Base-by-base conservation (phyloP, 37 sponge, comb jelly and placozoan species). In the Lycopodina hypogea region DNA sequence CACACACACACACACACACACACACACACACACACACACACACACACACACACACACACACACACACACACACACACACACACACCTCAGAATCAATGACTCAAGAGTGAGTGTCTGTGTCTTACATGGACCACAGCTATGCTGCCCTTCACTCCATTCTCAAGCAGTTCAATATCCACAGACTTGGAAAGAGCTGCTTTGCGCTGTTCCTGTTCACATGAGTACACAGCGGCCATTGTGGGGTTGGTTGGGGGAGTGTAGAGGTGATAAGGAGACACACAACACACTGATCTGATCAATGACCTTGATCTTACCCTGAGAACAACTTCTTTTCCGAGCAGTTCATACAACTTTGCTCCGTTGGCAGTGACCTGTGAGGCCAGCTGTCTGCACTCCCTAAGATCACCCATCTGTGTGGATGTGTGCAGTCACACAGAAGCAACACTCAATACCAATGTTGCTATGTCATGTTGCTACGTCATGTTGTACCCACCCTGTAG, bases 301-400 rank as follows among this genome's bases (percentile, higher is more conserved):
- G 22, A 41, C 21, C 45, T 70, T 48, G 9, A 41, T 38, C 79
- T 75, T 57, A 90, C 94, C 61, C 92, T 84, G 53, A 98, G 71
- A 9, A 93, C 96, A 22, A 91, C 85, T 80, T 98, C 99, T 26
- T 80, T 81, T 1, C 93, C 88, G 39, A 98, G 80, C 66, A 98
- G 82, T 41, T 93, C 96, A 73, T 92, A 92, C 56, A 98, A 74
- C 57, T 76, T 89, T 21, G 99, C 94, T 70, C 99, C 99, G 34
- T 75, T 77, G 33, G 85, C 72, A 12, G 99, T 98, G 29, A 98
- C 90, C 53, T 98, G 92, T 14, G 96, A 90, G 0, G 99, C 96
- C 23, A 98, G 69, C 85, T 98, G 94, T 58, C 99, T 71, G 45
- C 90, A 90, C 30, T 81, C 79, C 69, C 95, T 98, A 42, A 95